phyloP scores from a whole-genome alignment of 2,888 invertebrate species.

The Glyphotaelius pellucidus region DNA sequence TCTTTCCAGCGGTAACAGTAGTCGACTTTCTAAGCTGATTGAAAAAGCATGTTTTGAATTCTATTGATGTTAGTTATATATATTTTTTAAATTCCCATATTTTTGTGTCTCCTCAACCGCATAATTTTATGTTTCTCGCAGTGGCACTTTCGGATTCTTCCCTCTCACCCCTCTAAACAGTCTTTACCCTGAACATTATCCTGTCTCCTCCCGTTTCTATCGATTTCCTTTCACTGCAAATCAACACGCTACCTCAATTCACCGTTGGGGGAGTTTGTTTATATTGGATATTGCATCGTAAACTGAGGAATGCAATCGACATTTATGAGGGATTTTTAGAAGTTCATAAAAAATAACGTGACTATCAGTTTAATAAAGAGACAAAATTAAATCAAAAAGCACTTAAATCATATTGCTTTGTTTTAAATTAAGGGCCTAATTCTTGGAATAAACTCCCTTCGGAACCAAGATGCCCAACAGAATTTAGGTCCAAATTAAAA shows the following conservation, averaged over 20 bases:
- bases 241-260: constrained; percentile 37
- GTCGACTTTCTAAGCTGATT: not conserved
- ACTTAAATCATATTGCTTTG: not conserved
- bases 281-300: constrained; percentile 18
- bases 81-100: not conserved
- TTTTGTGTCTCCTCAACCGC: not conserved
- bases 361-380: not conserved
- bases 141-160: constrained; percentile 23
- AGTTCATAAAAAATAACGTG: not conserved
- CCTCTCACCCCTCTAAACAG: constrained; percentile 3
- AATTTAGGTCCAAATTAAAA: too few species aligned
- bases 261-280: constrained; percentile 31
- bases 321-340: not conserved
- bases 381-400: not conserved
- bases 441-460: too few species aligned
- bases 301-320: not conserved
- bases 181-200: not conserved
- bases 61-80: not conserved
- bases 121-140: constrained; percentile 34
- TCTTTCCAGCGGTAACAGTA: not conserved
- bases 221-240: constrained; percentile 46
- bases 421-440: too few species aligned
- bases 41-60: not conserved
- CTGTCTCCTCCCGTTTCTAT: constrained; percentile 41
- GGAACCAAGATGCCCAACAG: too few species aligned